Conservation (phyloP, 2,888 invertebrate genomes). For the Himalopsyche kuldschensis region DNA sequence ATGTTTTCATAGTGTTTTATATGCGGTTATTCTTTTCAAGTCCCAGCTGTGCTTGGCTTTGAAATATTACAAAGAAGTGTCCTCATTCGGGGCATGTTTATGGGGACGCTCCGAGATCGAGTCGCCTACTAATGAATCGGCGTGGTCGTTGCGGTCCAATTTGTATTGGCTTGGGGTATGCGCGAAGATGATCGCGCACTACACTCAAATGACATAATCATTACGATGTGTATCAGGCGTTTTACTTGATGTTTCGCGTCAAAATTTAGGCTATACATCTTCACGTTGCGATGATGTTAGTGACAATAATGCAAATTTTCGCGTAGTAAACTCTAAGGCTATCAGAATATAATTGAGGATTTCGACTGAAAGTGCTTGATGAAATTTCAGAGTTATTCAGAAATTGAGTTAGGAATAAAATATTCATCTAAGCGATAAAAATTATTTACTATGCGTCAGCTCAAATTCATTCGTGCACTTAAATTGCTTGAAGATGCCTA, state of each 20-base stretch:
- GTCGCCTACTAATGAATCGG: neutral
- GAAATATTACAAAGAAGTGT: neutral
- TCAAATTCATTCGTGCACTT: too few species aligned
- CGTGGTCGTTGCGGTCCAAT: neutral
- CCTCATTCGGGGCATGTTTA: neutral
- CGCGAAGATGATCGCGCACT: slow-evolving; percentile 4
- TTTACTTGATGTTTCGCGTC: neutral
- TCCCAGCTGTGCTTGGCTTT: neutral
- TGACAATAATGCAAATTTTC: too few species aligned
- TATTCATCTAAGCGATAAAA: too few species aligned
- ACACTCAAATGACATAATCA: slow-evolving; percentile 18
- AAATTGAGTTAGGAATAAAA: too few species aligned
- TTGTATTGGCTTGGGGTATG: neutral
- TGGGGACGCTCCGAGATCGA: neutral
- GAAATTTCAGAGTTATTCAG: too few species aligned
- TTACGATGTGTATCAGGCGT: neutral
- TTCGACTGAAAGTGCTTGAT: too few species aligned
- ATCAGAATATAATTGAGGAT: too few species aligned
- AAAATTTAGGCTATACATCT: neutral
- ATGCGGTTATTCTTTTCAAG: neutral
- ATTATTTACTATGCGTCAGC: too few species aligned
- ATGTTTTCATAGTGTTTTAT: neutral
- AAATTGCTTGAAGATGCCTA: too few species aligned
- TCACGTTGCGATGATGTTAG: too few species aligned
- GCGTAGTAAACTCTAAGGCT: too few species aligned